Percentiles rank a stretch among this genome's conserved stretches.
Evolutionary conservation across 2,888 invertebrate species (phyloP).

Genomic region (Hypsopygia costalis): DNA sequence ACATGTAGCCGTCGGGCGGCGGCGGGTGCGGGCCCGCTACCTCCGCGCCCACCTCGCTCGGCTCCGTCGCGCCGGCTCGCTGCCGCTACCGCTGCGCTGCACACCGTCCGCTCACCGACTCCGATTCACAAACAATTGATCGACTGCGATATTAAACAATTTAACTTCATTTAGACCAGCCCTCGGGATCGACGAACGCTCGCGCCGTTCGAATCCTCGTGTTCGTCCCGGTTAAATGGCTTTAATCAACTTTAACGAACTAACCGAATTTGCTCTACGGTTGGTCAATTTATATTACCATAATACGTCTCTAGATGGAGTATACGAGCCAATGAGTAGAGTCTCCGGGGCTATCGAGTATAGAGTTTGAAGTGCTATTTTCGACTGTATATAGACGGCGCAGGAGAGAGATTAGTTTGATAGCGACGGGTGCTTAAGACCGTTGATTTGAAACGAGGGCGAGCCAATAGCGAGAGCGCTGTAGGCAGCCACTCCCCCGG

Average conservation of each 20-base stretch:
- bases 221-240: conserved; percentile 78
- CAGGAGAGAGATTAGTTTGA: conserved; percentile 45
- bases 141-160: conserved; percentile 70
- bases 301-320: conserved; percentile 54
- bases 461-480: conserved; percentile 48
- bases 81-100: conserved; percentile 34
- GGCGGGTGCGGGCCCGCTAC: conserved; percentile 73
- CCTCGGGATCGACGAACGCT: conserved; percentile 70
- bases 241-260: conserved; percentile 82
- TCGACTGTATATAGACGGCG: conserved; percentile 41
- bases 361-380: conserved; percentile 37
- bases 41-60: conserved; percentile 68
- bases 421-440: conserved; percentile 52
- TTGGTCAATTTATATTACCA: conserved; percentile 82
- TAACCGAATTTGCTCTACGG: conserved; percentile 78
- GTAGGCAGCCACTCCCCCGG: conserved; percentile 42
- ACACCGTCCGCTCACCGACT: conserved; percentile 33
- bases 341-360: conserved; percentile 34
- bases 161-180: conserved; percentile 69
- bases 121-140: conserved; percentile 44
- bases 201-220: conserved; percentile 74
- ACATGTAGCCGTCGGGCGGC: conserved; percentile 71
- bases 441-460: conserved; percentile 19
- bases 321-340: conserved; percentile 57
- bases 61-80: conserved; percentile 63